Conservation (phyloP, 2,888 invertebrate genomes). For the Tiliacea citrago region DNA sequence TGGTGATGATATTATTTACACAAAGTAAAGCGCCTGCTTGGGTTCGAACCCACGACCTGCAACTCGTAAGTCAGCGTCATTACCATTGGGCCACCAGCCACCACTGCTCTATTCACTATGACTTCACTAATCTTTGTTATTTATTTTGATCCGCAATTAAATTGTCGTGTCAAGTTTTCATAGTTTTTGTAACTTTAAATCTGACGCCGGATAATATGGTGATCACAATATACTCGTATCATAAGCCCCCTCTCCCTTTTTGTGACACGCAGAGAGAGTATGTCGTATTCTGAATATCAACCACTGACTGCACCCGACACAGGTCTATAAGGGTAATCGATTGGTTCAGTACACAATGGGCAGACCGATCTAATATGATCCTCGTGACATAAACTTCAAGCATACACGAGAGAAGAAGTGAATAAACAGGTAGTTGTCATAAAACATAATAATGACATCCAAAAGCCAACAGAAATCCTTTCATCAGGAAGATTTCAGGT, state of each 20-base stretch:
- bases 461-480: slow-evolving; percentile 29
- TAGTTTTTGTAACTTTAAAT: background rate
- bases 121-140: background rate
- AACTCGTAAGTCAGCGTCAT: too few relatives aligned
- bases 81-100: too few relatives aligned
- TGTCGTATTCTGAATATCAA: background rate
- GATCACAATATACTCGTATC: background rate
- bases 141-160: background rate
- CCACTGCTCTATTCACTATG: too few relatives aligned
- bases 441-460: slow-evolving; percentile 9
- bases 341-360: background rate
- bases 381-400: background rate
- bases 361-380: background rate
- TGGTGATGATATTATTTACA: too few relatives aligned
- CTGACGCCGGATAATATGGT: background rate
- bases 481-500: slow-evolving; percentile 41
- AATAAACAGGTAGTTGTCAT: background rate
- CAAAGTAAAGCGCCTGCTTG: too few relatives aligned
- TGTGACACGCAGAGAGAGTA: background rate
- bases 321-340: background rate
- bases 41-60: too few relatives aligned
- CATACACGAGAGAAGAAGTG: background rate
- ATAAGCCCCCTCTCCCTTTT: background rate
- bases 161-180: background rate
- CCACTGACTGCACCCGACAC: background rate